Percentiles rank a stretch among this genome's conserved stretches.
Conservation (phyloP, 2,888 invertebrate species). For the Drosophila gaucha region DNA sequence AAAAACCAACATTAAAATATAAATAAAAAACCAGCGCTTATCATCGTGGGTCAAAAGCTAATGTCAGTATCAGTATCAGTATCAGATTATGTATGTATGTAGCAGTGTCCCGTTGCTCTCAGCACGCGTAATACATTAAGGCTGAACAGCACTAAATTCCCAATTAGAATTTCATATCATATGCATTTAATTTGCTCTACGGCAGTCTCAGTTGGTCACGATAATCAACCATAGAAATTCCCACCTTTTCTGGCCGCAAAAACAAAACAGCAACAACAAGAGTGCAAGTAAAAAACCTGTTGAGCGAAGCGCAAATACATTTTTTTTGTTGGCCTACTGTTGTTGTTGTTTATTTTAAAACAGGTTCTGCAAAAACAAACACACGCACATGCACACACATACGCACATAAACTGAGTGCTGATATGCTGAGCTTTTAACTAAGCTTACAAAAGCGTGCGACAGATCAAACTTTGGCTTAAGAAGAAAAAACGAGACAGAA, state of each 20-base stretch:
- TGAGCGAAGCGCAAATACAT: constrained; percentile 56
- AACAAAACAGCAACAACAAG: constrained; percentile 15
- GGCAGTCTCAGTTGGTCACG: neutral
- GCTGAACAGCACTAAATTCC: constrained; percentile 2
- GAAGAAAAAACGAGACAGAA: constrained; percentile 4
- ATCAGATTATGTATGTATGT: neutral
- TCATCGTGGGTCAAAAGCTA: neutral
- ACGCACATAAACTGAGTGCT: constrained; percentile 14
- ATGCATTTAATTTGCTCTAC: constrained; percentile 31
- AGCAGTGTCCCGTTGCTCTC: neutral
- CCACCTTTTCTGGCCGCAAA: constrained; percentile 33
- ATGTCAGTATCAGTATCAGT: no score
- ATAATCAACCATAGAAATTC: constrained; percentile 43
- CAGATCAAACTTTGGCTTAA: constrained; percentile 15
- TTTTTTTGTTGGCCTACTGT: constrained; percentile 33
- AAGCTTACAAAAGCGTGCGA: constrained; percentile 41
- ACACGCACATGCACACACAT: neutral
- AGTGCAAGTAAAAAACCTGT: constrained; percentile 57
- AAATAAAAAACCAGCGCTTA: neutral
- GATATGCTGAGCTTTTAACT: constrained; percentile 56
- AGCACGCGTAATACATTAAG: neutral
- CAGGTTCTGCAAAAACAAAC: constrained; percentile 59
- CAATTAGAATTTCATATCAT: constrained; percentile 13
- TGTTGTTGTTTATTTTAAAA: constrained; percentile 50
- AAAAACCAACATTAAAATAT: neutral